Evolutionary conservation across 2,888 invertebrate genomes (phyloP).

Genomic region (Drosophila falleni): DNA sequence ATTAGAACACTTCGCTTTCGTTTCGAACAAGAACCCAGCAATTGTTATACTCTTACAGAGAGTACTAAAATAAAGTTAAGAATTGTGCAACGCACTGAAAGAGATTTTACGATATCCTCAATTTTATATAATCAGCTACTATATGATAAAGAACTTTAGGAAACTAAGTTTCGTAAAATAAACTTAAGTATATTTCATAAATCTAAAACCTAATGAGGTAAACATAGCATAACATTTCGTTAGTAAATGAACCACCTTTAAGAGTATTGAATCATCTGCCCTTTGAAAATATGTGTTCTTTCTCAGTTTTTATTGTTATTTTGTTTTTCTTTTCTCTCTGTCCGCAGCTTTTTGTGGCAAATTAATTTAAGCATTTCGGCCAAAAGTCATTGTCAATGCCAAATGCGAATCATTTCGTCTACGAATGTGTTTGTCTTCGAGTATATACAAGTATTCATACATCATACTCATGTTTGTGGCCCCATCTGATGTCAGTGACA

Average conservation of each 20-base stretch:
- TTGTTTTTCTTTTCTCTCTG: constrained; percentile 10
- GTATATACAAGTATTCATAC: constrained; percentile 24
- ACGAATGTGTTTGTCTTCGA: constrained; percentile 7
- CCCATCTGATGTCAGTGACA: constrained; percentile 79
- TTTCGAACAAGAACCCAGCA: constrained; percentile 28
- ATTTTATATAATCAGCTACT: too few relatives aligned
- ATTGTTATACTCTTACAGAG: constrained; percentile 15
- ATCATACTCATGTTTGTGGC: constrained; percentile 45
- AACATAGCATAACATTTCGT: not conserved
- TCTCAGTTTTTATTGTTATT: constrained; percentile 18
- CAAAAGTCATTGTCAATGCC: constrained; percentile 80
- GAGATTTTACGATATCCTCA: too few relatives aligned
- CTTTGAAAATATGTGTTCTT: constrained; percentile 2
- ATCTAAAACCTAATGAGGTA: too few relatives aligned
- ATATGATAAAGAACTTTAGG: too few relatives aligned
- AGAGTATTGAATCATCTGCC: not conserved
- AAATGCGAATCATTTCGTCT: constrained; percentile 72
- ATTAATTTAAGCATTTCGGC: constrained; percentile 52
- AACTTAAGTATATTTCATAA: not conserved
- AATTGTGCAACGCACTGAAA: not conserved
- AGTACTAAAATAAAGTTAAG: not conserved
- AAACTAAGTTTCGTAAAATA: not conserved
- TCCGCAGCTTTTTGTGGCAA: constrained; percentile 23
- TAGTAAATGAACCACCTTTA: not conserved
- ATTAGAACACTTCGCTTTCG: constrained; percentile 62